These are phyloP conservation scores for Holcopasites calliopsidis DNA, from an alignment of 1,140 invertebrate genomes.

Conservation along the genomic window DNA sequence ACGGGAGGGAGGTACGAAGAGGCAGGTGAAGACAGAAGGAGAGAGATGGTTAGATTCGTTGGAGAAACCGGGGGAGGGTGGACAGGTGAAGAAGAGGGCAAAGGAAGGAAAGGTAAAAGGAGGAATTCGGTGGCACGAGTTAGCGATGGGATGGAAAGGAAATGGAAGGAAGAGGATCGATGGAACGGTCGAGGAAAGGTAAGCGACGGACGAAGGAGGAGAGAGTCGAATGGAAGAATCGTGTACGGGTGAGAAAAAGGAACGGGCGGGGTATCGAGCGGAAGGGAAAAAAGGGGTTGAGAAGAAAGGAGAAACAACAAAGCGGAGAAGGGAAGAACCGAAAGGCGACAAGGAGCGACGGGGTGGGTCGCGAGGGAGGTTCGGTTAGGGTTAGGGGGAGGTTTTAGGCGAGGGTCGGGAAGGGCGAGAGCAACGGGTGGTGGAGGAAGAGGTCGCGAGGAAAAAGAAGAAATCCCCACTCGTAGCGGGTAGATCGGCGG, in stretches of 20 bases:
- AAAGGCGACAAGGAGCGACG: slow-evolving; percentile 45
- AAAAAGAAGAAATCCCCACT: slow-evolving; percentile 77
- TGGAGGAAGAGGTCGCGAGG: slow-evolving; percentile 72
- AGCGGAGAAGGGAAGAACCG: slow-evolving; percentile 22
- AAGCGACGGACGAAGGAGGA: background rate
- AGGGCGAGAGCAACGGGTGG: slow-evolving; percentile 32
- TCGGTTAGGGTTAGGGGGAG: slow-evolving; percentile 16
- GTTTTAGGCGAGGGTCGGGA: slow-evolving; percentile 37
- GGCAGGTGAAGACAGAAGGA: slow-evolving; percentile 16
- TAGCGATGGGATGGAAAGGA: background rate
- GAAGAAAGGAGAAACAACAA: background rate
- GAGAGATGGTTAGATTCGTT: background rate
- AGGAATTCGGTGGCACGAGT: background rate
- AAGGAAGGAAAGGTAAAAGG: no score
- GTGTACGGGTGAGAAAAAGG: slow-evolving; percentile 8
- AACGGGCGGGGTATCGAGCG: slow-evolving; percentile 3
- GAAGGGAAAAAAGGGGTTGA: slow-evolving; percentile 28
- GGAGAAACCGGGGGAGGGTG: background rate
- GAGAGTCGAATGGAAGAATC: slow-evolving; percentile 7
- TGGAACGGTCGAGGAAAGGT: background rate
- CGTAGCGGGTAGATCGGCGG: slow-evolving; percentile 50
- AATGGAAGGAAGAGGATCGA: background rate
- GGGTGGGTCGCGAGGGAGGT: slow-evolving; percentile 23
- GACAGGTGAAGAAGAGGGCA: background rate
- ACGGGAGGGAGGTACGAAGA: slow-evolving; percentile 53